These are phyloP conservation scores for Amiota communis DNA, from an alignment of 2,888 invertebrate species.

Conservation along the genomic window DNA sequence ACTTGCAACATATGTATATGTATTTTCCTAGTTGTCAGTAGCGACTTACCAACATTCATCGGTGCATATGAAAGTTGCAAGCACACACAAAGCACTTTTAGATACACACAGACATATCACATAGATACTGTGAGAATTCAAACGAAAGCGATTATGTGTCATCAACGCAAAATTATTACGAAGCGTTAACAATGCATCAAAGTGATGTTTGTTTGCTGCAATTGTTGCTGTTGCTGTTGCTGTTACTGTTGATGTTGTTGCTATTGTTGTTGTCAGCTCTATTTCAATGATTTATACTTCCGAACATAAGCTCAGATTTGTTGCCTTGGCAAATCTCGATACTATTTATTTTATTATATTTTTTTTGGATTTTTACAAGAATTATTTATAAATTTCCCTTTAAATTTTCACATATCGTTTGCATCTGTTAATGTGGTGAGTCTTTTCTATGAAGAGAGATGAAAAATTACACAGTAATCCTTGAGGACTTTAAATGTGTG, in stretches of 20 bases:
- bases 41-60: background rate
- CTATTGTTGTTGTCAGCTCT: background rate
- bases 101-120: too few species aligned
- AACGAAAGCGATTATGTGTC: conserved; percentile 17
- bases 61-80: background rate
- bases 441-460: too few species aligned
- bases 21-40: conserved; percentile 1
- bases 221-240: conserved; percentile 4
- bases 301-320: background rate
- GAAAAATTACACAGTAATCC: too few species aligned
- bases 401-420: background rate
- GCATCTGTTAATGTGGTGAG: too few species aligned
- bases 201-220: conserved; percentile 9
- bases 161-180: conserved; percentile 21
- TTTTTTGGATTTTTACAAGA: background rate
- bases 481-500: too few species aligned
- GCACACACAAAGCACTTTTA: background rate
- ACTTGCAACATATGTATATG: background rate
- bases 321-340: background rate
- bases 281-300: conserved; percentile 19
- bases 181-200: conserved; percentile 24
- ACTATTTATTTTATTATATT: background rate
- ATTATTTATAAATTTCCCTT: background rate
- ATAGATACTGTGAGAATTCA: background rate
- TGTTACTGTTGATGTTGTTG: background rate